Evolutionary conservation across 2,888 invertebrate genomes (phyloP), one percentile per base, ranked within the genome.

Genomic region (Thyatira batis): DNA sequence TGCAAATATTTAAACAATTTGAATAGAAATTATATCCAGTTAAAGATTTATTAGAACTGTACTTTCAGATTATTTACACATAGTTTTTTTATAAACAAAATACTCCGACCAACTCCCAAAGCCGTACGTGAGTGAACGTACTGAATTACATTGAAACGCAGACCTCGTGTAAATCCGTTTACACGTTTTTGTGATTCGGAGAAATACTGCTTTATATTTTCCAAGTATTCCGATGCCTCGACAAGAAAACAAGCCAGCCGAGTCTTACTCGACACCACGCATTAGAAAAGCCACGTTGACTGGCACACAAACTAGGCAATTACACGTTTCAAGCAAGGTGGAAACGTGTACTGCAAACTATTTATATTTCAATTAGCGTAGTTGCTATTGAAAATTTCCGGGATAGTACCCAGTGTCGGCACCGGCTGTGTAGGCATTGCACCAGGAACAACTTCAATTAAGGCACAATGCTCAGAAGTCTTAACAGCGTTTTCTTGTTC

Each of bases 401-500:
- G 44, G 61, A 59, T 57, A 54, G 53, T 52, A 52, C 50, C 43
- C 28, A 9, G 21, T 55, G 58, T 55, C 52, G 59, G 52, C 52
- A 25, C 44, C 45, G 13, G 2, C 50, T 48, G 49, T 58, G 51
- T 56, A 59, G 52, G 64, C 65, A 65, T 55, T 71, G 71, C 71
- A 66, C 70, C 58, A 64, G 65, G 65, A 77, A 78, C 77, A 75
- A 78, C 71, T 84, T 82, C 85, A 86, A 85, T 87, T 85, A 85
- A 76, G 73, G 73, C 82, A 86, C 85, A 87, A 85, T 82, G 78
- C 76, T 77, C 71, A 73, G 77, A 82, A 84, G 78, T 84, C 81
- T 83, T 82, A 82, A 82, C 80, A 81, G 78, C 80, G 75, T 84
- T 87, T 87, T 84, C 86, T 85, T 82, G 83, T 79, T 80, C 78